A percentile compares a stretch with the other conserved stretches of the same genome.
Evolutionary conservation across 2,113 vertebrate species (phyloP).

Genomic region (Strigops habroptila): DNA sequence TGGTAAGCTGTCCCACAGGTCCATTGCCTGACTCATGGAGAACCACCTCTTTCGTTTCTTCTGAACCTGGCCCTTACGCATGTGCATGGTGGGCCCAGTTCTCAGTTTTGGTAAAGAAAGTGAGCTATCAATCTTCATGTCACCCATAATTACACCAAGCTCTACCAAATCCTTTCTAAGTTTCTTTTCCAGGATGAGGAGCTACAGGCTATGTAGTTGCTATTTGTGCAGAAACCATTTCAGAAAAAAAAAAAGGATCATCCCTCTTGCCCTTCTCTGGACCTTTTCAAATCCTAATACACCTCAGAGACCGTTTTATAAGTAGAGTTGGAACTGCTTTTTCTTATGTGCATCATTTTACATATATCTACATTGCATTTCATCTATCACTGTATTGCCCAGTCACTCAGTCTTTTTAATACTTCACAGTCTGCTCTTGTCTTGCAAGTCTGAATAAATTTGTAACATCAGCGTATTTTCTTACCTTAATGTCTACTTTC

Average conservation of each 20-base stretch:
- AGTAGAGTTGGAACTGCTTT: background rate
- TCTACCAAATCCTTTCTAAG: background rate
- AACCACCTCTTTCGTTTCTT: background rate
- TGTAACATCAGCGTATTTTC: conserved; percentile 29
- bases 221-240: background rate
- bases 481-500: background rate
- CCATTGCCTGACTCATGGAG: background rate
- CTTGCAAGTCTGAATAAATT: conserved; percentile 36
- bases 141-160: background rate
- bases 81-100: background rate
- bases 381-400: conserved; percentile 15
- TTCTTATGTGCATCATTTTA: conserved; percentile 39
- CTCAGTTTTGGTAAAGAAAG: background rate
- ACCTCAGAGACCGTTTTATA: conserved; percentile 1
- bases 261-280: background rate
- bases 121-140: background rate
- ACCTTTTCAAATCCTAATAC: conserved; percentile 1
- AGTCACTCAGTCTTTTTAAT: conserved; percentile 1
- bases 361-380: conserved; percentile 53
- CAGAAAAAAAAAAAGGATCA: background rate
- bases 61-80: background rate
- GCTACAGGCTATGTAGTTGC: background rate
- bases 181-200: background rate
- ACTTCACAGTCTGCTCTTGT: conserved; percentile 37
- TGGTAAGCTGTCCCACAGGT: background rate